These are phyloP conservation scores for Corythoichthys haematopterus DNA, from an alignment of 2,113 vertebrate genomes.

Conservation along the genomic window DNA sequence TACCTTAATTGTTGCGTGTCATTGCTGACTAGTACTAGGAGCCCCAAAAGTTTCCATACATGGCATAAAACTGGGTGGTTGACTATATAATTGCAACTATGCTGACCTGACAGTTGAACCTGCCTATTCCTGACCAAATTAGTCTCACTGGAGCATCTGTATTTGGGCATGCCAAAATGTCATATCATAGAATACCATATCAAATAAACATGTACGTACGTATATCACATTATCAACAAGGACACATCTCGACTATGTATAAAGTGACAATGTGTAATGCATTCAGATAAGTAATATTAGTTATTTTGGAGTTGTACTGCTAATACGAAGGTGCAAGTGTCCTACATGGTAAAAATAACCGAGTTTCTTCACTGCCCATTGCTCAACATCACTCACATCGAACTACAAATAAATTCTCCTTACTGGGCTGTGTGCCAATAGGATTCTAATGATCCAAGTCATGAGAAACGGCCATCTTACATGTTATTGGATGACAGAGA, in stretches of 20 bases:
- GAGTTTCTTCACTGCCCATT: constrained; percentile 30
- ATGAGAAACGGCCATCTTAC: constrained; percentile 44
- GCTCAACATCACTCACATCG: constrained; percentile 50
- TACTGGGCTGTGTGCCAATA: constrained; percentile 29
- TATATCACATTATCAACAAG: constrained; percentile 1
- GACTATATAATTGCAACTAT: background rate
- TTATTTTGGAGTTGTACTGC: constrained; percentile 8
- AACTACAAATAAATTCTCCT: constrained; percentile 50
- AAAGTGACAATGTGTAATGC: background rate
- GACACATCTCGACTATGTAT: background rate
- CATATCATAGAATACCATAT: background rate
- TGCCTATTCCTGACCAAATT: background rate
- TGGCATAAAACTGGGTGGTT: background rate
- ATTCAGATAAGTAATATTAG: constrained; percentile 1
- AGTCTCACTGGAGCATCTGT: background rate
- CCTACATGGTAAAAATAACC: constrained; percentile 22
- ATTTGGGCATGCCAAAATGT: background rate
- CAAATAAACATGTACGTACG: background rate
- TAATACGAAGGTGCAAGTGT: background rate
- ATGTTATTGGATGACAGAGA: constrained; percentile 63
- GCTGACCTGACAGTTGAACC: background rate
- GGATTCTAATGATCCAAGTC: constrained; percentile 53
- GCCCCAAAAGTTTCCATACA: background rate
- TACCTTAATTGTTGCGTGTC: background rate
- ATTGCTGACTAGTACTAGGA: background rate